These are phyloP conservation scores for Drosophila meridionalis DNA, from an alignment of 2,888 invertebrate species.

Conservation along the genomic window DNA sequence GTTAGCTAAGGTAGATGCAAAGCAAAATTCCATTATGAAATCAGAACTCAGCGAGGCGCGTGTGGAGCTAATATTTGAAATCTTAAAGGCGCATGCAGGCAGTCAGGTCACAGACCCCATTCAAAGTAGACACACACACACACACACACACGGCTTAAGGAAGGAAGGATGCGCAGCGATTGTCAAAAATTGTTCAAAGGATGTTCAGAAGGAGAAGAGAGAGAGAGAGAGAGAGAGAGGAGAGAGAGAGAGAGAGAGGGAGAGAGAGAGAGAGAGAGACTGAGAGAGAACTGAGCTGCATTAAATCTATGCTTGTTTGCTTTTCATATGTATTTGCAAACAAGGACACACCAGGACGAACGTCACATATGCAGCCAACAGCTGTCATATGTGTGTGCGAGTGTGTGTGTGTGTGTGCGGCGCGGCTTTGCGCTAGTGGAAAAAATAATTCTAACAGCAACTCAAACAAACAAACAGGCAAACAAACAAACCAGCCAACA, in stretches of 20 bases:
- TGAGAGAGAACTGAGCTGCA: conserved; percentile 56
- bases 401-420: conserved; percentile 52
- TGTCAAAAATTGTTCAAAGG: conserved; percentile 61
- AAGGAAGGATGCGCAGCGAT: conserved; percentile 55
- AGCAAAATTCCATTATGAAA: conserved; percentile 18
- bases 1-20: background rate
- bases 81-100: conserved; percentile 32
- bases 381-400: conserved; percentile 32
- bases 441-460: conserved; percentile 82
- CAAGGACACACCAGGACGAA: conserved; percentile 59
- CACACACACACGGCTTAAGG: conserved; percentile 15
- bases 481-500: conserved; percentile 73
- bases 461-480: conserved; percentile 78
- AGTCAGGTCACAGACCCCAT: conserved; percentile 51
- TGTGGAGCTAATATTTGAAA: conserved; percentile 40
- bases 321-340: conserved; percentile 78
- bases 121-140: conserved; percentile 15
- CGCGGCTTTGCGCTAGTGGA: conserved; percentile 76
- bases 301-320: conserved; percentile 79
- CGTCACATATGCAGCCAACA: conserved; percentile 55
- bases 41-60: conserved; percentile 12
- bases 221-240: conserved; percentile 2
- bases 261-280: background rate
- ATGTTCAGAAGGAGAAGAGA: conserved; percentile 24
- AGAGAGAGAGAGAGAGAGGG: background rate